Evolutionary conservation across 2,113 vertebrate genomes (phyloP), one percentile per base, ranked within the genome.

Genomic region (Indri indri): DNA sequence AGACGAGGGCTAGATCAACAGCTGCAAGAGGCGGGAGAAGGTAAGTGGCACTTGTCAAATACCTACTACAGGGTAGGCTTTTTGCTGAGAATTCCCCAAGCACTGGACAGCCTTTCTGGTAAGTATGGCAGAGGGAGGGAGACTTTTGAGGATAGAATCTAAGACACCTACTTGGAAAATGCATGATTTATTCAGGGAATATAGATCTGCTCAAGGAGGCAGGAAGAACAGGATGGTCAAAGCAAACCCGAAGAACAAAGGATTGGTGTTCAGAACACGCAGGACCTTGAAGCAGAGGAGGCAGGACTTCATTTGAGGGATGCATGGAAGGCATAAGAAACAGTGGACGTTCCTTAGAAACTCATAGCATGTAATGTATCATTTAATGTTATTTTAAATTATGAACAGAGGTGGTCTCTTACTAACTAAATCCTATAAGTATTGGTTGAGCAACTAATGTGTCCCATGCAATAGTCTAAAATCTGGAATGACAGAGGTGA

Each of bases 21-120:
- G 37, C 83, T 91, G 63, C 34, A 9, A 93, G 57, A 73, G 32
- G 42, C 18, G 90, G 37, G 20, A 88, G 4, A 94, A 82, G 9
- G 0, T 32, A 59, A 74, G 0, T 50, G 8, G 32, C 10, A 9
- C 37, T 80, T 54, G 40, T 45, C n/a, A 70, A 59, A 23, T 42
- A 65, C 4, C 7, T 34, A 11, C 5, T 37, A 6, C 0, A 34
- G 50, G 13, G 13, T 52, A 52, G 50, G 13, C 17, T 85, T 61
- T 63, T 85, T 34, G 18, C 52, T 71, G 61, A 71, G 37, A 70
- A 71, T 22, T 45, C 47, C 1, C 74, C 52, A 81, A 61, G 18
- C 4, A 5, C n/a, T 81, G 27, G 17, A 13, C 8, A 23, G 40
- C 3, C 20, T 80, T 54, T 16, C 34, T 34, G 25, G 27, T 54